Evolutionary conservation across 2,888 invertebrate genomes (phyloP), one percentile per base, ranked within the genome.

Genomic region (Molorchus minor): DNA sequence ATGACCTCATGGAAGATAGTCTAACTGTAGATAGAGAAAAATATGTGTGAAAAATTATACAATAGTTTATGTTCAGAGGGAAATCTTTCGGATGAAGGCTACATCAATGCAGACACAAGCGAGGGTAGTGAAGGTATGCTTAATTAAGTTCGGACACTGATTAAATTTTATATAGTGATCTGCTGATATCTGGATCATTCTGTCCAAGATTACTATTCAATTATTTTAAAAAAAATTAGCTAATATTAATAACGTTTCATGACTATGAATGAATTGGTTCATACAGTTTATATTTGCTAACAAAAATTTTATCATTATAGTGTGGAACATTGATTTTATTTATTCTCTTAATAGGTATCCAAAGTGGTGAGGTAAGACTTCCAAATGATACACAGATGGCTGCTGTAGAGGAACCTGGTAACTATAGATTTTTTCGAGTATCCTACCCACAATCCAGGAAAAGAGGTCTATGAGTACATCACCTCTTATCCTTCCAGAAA

Each of bases 401-500:
- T 12, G 10, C 30, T 8, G 15, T 30, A 38, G 35, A 21, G 10
- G n/a, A 16, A 4, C n/a, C 5, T n/a, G 12, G 3, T 33, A 33
- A 33, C 5, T 10, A 33, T n/a, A 12, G 33, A 33, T 33, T n/a
- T 3, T 38, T 8, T 12, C 36, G 15, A 36, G 13, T 5, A 21
- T 25, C 10, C 15, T n/a, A 12, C 36, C 21, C 12, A 49, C 21
- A 15, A 38, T 38, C 7, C 8, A 49, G 10, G 47, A 12, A 20
- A 17, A 41, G 10, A 10, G 25, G 15, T 21, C 12, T 35, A 20
- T 36, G 13, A 38, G 13, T 15, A 46, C 33, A 0, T 49, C 47
- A n/a, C 47, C 38, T 10, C 19, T 21, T 19, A 41, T 55, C 4
- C 16, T 61, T 10, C 63, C 63, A 7, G 52, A 58, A 15, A 64